These are phyloP conservation scores for Pristiophorus japonicus DNA, from an alignment of 2,113 vertebrate species.

Conservation along the genomic window DNA sequence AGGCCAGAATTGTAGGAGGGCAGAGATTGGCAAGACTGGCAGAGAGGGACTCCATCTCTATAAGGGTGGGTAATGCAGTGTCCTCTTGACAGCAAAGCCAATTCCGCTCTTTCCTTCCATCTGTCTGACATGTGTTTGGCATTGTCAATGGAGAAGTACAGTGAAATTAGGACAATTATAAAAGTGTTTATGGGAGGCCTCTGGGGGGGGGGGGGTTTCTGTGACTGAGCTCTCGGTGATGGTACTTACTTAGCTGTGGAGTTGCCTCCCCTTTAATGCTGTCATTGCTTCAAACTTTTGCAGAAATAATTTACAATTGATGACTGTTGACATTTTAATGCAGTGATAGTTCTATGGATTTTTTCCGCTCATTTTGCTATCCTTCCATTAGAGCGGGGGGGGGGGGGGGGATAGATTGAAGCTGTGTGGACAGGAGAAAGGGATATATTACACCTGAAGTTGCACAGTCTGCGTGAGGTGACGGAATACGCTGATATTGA, in stretches of 20 bases:
- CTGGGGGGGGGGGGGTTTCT: no score
- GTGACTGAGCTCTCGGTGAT: background rate
- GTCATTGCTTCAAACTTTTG: background rate
- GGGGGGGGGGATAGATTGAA: background rate
- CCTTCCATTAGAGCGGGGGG: background rate
- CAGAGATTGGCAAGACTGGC: no score
- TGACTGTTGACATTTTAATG: no score
- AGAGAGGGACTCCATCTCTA: no score
- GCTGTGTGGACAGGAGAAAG: background rate
- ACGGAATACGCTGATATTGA: background rate
- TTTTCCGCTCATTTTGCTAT: background rate
- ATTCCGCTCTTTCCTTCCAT: background rate
- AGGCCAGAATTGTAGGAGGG: no score
- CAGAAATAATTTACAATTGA: background rate
- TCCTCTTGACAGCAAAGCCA: background rate
- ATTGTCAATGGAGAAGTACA: background rate
- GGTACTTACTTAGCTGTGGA: background rate
- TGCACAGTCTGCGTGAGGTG: background rate
- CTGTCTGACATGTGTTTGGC: background rate
- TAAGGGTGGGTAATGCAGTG: no score
- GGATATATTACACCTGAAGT: background rate
- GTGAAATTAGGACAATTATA: background rate
- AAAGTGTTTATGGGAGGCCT: background rate
- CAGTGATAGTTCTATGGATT: background rate
- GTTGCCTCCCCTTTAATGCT: background rate